Base-by-base conservation (phyloP, 2,113 vertebrate genomes). In the Dolichallabes microphthalmus region DNA sequence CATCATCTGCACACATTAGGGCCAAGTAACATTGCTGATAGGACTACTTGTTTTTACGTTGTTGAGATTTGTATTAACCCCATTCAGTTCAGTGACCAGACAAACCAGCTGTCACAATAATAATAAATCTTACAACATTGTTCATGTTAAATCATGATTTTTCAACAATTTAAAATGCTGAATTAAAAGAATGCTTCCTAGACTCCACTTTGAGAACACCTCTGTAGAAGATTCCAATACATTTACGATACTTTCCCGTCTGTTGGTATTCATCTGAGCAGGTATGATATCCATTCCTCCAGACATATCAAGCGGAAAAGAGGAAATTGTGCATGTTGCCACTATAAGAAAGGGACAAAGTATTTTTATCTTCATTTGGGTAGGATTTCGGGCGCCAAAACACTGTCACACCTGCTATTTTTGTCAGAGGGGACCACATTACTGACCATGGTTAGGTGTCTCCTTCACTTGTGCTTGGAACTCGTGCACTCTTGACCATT, bases 351-450 rank as follows among this genome's bases (percentile, higher is more conserved):
- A 89, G 90, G 89, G 91, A 87, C 88, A 89, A 76, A 89, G 89
- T 91, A 90, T 89, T 94, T 94, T 87, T 94, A 93, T 93, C 20
- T 86, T 86, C 66, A 68, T 39, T 73, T n/a, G 89, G 92, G 87
- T 95, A 94, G 92, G 94, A 95, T 95, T 96, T 93, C 63, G 92
- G 95, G 94, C 93, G 93, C 91, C 91, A 89, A 66, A 92, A 92
- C 88, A 92, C 83, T 84, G 89, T 88, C 85, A 90, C 92, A 88
- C 91, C 85, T 91, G 84, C 93, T 94, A 75, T 93, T 91, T 93
- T 88, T 90, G 90, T 93, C 94, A 90, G 90, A 4, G 71, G 85
- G 91, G 89, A 91, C 87, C 90, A 27, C 90, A 91, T 94, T 94
- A 94, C 92, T 92, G 87, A 76, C 86, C 91, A 83, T 86, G 87